phyloP scores from a whole-genome alignment of 2,113 vertebrate genomes.

The Psammodynastes pulverulentus region DNA sequence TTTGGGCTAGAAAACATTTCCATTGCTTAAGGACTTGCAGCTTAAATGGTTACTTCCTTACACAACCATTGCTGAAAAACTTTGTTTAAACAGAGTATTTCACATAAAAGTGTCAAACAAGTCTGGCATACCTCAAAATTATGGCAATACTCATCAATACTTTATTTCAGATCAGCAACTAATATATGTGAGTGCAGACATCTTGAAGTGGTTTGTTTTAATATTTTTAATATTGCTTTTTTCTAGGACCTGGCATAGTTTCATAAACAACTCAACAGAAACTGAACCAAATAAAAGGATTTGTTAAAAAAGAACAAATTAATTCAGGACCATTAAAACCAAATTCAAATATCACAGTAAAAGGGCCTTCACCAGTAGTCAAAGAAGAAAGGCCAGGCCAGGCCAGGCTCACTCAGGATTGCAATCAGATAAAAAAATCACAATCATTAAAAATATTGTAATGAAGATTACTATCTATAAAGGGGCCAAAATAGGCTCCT shows the following conservation, averaged over 20 bases:
- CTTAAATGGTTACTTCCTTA: not conserved
- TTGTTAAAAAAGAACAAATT: not conserved
- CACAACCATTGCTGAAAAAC: not conserved
- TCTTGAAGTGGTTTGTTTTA: not conserved
- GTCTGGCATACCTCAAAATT: rapidly evolving
- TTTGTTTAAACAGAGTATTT: not conserved
- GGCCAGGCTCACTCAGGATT: not conserved
- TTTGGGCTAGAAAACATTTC: slow-evolving; percentile 40
- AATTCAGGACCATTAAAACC: not conserved
- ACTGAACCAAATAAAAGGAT: not conserved
- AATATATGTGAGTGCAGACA: not conserved
- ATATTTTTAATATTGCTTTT: not conserved
- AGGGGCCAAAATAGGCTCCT: not conserved
- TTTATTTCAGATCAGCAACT: not conserved
- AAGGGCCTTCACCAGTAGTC: not conserved
- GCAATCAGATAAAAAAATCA: not conserved
- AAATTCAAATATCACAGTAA: not conserved
- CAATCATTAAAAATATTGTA: not conserved
- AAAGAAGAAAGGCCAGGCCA: not conserved
- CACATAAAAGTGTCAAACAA: not conserved
- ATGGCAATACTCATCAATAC: not conserved
- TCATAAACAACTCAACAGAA: not conserved
- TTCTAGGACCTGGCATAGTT: not conserved
- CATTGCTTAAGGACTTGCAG: not conserved
- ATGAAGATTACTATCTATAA: not conserved